Evolutionary conservation across 37 sponge, comb jelly and placozoan species (phyloP), one percentile per base, ranked within the genome.

Genomic region (Cladorhizidae sp.): DNA sequence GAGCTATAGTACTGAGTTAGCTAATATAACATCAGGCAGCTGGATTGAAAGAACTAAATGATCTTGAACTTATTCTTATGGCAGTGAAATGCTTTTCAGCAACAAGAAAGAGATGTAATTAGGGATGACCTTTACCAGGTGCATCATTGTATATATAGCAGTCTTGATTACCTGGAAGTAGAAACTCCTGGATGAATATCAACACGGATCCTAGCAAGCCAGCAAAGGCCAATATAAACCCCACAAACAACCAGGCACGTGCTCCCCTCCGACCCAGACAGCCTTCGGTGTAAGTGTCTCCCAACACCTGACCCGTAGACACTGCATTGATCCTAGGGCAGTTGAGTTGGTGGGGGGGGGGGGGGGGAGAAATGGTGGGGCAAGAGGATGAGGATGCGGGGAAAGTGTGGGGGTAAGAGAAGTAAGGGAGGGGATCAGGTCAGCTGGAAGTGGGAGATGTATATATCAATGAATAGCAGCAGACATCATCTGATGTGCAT

Each of bases 161-260:
- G 77, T 73, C n/a, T n/a, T n/a, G n/a, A n/a, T n/a, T 62, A 91
- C 91, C 86, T 67, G 87, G 86, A 0, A 92, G 85, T 42, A 92
- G 65, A 38, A 92, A 92, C 65, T 71, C 37, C 64, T 92, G 92
- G 7, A 92, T 75, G 38, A 92, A 80, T 40, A 92, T 45, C 92
- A 88, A 92, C 20, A 92, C 73, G 32, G 95, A 88, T 3, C 95
- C 92, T 52, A 95, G 82, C 6, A 95, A 86, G 38, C 91, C 88
- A 25, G 82, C 95, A 88, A 95, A 95, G 41, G 89, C 82, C 21
- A 88, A 75, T 33, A 91, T 77, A 52, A 95, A 95, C 32, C 95
- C 95, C 42, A 91, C 64, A 57, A 95, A 91, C 40, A 95, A 80
- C 95, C 95, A 95, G 12, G 80, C 87, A 36, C 95, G 54, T 14